Conservation (phyloP, 2,888 invertebrate genomes). For the Pseudeuparius sepicola region DNA sequence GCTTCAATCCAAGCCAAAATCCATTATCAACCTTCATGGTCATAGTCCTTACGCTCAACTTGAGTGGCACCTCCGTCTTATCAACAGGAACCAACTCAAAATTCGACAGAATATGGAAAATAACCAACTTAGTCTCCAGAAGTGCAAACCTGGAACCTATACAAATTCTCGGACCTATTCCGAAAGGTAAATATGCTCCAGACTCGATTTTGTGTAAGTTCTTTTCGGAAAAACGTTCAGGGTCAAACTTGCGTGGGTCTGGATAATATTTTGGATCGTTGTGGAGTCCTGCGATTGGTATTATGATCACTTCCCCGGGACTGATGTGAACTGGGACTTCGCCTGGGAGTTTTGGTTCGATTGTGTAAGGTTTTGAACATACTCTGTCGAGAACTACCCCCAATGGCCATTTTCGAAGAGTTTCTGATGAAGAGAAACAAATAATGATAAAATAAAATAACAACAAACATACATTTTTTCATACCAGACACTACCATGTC, state of each 20-base stretch:
- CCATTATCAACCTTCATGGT: conserved; percentile 7
- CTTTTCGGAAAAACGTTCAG: conserved; percentile 40
- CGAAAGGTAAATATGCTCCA: conserved; percentile 34
- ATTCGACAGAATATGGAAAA: conserved; percentile 26
- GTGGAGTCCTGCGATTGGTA: conserved; percentile 30
- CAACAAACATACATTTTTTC: too few species aligned
- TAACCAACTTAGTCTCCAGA: conserved; percentile 27
- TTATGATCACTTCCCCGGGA: conserved; percentile 29
- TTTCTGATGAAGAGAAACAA: too few species aligned
- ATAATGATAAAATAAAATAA: too few species aligned
- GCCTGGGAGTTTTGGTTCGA: conserved; percentile 21
- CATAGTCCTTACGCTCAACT: conserved; percentile 20
- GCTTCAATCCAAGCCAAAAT: not conserved
- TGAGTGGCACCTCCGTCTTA: conserved; percentile 29
- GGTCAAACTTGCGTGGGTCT: conserved; percentile 32
- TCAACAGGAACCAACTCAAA: conserved; percentile 28
- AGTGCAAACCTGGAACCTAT: conserved; percentile 41
- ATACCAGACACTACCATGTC: conserved; percentile 40
- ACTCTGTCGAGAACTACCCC: conserved; percentile 36
- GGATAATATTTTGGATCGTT: conserved; percentile 28
- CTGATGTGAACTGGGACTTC: conserved; percentile 24
- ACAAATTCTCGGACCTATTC: conserved; percentile 51
- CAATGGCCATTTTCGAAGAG: too few species aligned
- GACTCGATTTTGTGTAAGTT: conserved; percentile 43
- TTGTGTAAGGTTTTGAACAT: conserved; percentile 40